phyloP scores from a whole-genome alignment of 2,888 invertebrate genomes.

The Exephanes ischioxanthus region DNA sequence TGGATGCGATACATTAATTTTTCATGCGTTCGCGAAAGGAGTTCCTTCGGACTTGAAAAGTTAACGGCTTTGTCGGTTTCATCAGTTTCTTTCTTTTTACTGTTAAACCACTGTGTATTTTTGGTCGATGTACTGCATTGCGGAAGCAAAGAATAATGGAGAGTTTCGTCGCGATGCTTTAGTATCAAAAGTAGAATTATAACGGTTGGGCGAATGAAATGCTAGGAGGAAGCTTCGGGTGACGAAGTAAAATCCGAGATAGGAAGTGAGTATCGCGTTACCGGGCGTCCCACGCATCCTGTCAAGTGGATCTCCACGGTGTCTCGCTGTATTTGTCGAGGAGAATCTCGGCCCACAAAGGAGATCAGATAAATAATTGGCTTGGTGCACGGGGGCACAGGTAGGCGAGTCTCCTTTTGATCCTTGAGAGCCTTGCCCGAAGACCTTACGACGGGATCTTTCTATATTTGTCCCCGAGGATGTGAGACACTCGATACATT shows the following conservation, averaged over 20 bases:
- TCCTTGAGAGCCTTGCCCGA: conserved; percentile 79
- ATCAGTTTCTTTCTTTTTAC: neutral
- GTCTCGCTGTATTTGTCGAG: conserved; percentile 45
- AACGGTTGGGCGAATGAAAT: conserved; percentile 23
- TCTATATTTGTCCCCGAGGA: conserved; percentile 39
- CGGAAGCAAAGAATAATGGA: conserved; percentile 1
- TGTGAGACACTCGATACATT: conserved; percentile 82
- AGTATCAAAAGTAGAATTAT: conserved; percentile 35
- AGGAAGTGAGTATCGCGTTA: conserved; percentile 83
- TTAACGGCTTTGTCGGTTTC: neutral
- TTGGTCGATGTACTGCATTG: neutral
- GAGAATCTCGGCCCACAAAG: conserved; percentile 74
- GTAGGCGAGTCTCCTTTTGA: conserved; percentile 80
- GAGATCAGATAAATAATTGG: conserved; percentile 84
- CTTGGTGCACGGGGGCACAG: conserved; percentile 82
- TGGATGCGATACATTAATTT: conserved; percentile 14
- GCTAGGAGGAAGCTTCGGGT: conserved; percentile 74
- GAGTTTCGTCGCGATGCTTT: conserved; percentile 9
- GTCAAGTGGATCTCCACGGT: conserved; percentile 81
- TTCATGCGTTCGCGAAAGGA: neutral
- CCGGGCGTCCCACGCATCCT: conserved; percentile 83
- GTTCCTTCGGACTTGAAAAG: neutral
- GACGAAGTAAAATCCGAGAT: conserved; percentile 70
- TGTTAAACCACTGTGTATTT: neutral
- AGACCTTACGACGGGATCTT: conserved; percentile 72